These are phyloP conservation scores for Heliconius sara DNA, from an alignment of 2,888 invertebrate species.

Conservation along the genomic window DNA sequence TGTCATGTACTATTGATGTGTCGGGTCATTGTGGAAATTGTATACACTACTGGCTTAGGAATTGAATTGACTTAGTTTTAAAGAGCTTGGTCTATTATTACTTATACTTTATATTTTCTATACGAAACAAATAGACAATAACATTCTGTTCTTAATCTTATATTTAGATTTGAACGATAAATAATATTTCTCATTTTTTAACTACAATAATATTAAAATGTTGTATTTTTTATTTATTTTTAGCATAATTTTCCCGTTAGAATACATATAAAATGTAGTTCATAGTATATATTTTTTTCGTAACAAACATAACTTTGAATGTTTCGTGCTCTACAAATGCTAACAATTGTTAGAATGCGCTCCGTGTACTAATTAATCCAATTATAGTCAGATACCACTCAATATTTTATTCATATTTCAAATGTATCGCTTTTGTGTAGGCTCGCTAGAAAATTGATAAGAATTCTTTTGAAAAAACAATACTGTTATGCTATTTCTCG, in stretches of 20 bases:
- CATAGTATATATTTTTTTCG: not conserved
- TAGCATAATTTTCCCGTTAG: not conserved
- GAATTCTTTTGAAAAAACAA: not conserved
- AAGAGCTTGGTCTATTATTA: not conserved
- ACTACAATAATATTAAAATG: not conserved
- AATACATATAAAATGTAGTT: not conserved
- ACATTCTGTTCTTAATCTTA: not conserved
- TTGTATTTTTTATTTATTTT: not conserved
- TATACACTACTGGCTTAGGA: conserved; percentile 7
- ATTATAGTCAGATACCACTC: conserved; percentile 2
- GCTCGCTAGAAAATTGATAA: not conserved
- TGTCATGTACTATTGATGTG: conserved; percentile 34
- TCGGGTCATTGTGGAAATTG: not conserved
- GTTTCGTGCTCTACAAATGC: not conserved
- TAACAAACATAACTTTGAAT: not conserved
- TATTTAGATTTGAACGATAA: not conserved
- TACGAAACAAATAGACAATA: too few relatives aligned
- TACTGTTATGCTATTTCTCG: not conserved
- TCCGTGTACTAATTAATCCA: conserved; percentile 12
- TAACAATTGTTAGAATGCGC: conserved; percentile 10
- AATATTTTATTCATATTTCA: conserved; percentile 2
- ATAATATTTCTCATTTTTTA: not conserved
- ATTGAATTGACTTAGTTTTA: conserved; percentile 26
- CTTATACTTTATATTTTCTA: not conserved
- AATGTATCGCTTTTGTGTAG: not conserved